Evolutionary conservation across 1,140 invertebrate species (phyloP).

Genomic region (Drosophila pruinosa): DNA sequence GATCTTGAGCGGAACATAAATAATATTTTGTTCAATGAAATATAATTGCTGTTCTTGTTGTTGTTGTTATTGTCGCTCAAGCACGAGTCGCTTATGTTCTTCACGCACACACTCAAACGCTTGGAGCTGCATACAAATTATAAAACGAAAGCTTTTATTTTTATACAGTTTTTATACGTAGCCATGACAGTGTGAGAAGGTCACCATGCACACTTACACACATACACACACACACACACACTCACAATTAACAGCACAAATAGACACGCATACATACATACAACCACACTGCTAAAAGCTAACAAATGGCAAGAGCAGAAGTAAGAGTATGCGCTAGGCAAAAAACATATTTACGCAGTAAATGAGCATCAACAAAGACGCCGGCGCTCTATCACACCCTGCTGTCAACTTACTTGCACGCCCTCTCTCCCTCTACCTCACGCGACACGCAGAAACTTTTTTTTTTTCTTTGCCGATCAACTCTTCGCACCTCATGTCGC

Average conservation of each 20-base stretch:
- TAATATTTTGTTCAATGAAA: conserved; percentile 80
- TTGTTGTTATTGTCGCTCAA: conserved; percentile 52
- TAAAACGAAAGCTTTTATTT: conserved; percentile 79
- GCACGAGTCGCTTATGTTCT: conserved; percentile 76
- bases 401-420: neutral
- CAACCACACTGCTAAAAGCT: conserved; percentile 57
- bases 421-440: conserved; percentile 16
- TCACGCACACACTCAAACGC: conserved; percentile 54
- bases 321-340: neutral
- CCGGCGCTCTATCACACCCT: conserved; percentile 53
- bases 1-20: conserved; percentile 78
- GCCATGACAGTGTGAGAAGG: conserved; percentile 83
- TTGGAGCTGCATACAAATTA: conserved; percentile 79
- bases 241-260: conserved; percentile 6
- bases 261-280: conserved; percentile 11
- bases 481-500: conserved; percentile 7
- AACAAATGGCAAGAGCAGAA: conserved; percentile 7
- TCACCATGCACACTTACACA: conserved; percentile 62
- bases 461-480: conserved; percentile 4
- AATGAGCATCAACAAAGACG: conserved; percentile 67
- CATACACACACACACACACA: conserved; percentile 29
- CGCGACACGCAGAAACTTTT: no score
- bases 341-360: conserved; percentile 67
- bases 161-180: conserved; percentile 73
- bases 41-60: conserved; percentile 28